Percentiles rank a stretch among this genome's conserved stretches.
Conservation (phyloP, 2,797 vertebrate genomes). For the Heteromormyrus szaboi region DNA sequence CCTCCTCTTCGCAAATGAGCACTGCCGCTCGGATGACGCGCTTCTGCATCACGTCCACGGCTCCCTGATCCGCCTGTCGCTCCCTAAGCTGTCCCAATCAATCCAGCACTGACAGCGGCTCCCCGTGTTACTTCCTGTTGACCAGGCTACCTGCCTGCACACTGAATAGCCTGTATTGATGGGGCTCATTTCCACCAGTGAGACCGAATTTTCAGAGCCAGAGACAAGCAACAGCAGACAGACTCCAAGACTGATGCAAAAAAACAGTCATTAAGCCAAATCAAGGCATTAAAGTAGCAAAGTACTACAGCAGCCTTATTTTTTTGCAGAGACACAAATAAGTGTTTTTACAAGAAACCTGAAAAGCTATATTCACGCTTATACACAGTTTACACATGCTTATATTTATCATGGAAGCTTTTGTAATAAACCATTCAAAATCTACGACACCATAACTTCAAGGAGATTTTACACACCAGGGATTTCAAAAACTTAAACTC, state of each 20-base stretch:
- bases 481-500: constrained; percentile 31
- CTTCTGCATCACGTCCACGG: neutral
- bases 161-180: neutral
- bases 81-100: neutral
- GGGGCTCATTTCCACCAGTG: neutral
- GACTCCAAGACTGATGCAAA: neutral
- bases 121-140: constrained; percentile 16
- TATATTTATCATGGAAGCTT: constrained; percentile 29
- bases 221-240: neutral
- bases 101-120: constrained; percentile 9
- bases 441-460: constrained; percentile 4
- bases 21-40: neutral
- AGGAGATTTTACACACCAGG: constrained; percentile 16
- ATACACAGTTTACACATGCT: constrained; percentile 22
- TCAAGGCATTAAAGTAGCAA: neutral
- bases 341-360: neutral
- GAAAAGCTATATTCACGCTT: neutral
- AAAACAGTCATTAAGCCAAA: neutral
- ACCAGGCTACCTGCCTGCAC: neutral
- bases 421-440: constrained; percentile 7
- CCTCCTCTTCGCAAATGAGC: neutral
- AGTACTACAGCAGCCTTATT: constrained; percentile 16
- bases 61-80: constrained; percentile 5
- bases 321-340: constrained; percentile 24
- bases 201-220: neutral